Evolutionary conservation across 2,113 vertebrate genomes (phyloP).

Genomic region (Rousettus leschenaultii): DNA sequence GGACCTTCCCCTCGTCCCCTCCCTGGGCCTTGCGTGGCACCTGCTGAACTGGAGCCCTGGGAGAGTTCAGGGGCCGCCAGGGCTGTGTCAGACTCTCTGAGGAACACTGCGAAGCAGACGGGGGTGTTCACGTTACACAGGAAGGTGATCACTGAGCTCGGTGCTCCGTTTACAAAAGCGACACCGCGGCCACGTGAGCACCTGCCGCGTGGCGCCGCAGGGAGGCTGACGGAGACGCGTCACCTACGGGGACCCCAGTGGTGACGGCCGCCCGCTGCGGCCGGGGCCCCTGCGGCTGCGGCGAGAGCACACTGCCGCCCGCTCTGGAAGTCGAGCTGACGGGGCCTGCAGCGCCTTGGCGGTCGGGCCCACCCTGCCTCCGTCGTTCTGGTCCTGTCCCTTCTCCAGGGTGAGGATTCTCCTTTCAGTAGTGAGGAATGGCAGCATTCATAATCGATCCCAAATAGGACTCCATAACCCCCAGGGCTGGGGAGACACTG

Average conservation of each 20-base stretch:
- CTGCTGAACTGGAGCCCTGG: not conserved
- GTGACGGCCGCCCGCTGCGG: constrained; percentile 82
- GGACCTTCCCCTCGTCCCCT: not conserved
- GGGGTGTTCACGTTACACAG: not conserved
- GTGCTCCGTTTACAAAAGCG: not conserved
- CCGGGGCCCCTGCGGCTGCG: constrained; percentile 82
- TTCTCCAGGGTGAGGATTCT: constrained; percentile 83
- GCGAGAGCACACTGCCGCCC: constrained; percentile 73
- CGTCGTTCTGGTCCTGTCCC: constrained; percentile 64
- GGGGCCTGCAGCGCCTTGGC: constrained; percentile 81
- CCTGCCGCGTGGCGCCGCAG: not conserved
- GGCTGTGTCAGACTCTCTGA: not conserved
- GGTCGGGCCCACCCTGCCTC: constrained; percentile 75
- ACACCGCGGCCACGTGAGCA: not conserved
- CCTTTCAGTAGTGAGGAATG: constrained; percentile 87
- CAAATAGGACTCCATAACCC: constrained; percentile 91
- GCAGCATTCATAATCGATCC: constrained; percentile 89
- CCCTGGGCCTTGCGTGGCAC: not conserved
- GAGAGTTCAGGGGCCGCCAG: not conserved
- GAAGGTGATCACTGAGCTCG: not conserved
- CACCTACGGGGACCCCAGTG: not conserved
- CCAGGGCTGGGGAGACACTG: constrained; percentile 54
- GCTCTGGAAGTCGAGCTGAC: constrained; percentile 88
- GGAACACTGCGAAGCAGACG: not conserved
- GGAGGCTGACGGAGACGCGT: not conserved